Conservation (phyloP, 2,113 vertebrate genomes). For the Rhodinocichla rosea region DNA sequence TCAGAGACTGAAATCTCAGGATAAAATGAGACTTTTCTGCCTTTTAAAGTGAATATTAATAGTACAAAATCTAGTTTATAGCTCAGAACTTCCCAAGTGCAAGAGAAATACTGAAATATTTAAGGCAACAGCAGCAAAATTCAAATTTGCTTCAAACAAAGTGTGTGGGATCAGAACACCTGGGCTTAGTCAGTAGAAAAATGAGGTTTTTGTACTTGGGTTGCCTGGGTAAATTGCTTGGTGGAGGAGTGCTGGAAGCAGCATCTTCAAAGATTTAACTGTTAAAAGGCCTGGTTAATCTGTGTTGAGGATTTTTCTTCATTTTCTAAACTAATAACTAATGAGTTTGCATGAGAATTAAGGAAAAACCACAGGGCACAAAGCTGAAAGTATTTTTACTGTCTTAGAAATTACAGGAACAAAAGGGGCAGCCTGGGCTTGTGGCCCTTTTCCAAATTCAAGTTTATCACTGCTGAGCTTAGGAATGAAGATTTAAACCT, state of each 20-base stretch:
- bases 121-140: neutral
- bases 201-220: fast-evolving
- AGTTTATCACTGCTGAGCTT: neutral
- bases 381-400: neutral
- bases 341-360: neutral
- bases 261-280: neutral
- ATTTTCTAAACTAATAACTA: neutral
- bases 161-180: neutral
- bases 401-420: fast-evolving
- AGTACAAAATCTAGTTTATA: neutral
- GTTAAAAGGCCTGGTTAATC: conserved; percentile 5
- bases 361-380: neutral
- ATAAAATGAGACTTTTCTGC: neutral
- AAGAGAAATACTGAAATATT: neutral
- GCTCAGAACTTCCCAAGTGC: neutral
- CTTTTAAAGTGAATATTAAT: neutral
- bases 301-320: neutral
- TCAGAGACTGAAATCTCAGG: neutral
- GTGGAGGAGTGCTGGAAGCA: neutral
- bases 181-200: neutral
- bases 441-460: neutral
- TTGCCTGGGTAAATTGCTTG: neutral
- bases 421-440: neutral
- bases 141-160: fast-evolving
- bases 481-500: neutral